Conservation (phyloP, 2,888 invertebrate genomes). For the Hesperia comma region DNA sequence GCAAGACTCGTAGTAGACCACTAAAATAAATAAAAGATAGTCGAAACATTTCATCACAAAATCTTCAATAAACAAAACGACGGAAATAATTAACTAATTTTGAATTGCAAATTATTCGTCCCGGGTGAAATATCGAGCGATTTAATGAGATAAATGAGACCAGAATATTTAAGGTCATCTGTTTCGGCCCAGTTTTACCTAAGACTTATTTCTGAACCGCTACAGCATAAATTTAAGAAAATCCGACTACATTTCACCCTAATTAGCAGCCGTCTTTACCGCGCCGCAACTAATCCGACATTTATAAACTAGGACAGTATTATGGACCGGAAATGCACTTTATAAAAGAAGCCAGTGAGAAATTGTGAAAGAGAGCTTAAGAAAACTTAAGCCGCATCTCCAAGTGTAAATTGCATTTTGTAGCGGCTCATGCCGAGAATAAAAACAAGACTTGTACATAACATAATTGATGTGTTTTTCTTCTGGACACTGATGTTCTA, state of each 20-base stretch:
- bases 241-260: slow-evolving; percentile 20
- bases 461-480: too few species aligned
- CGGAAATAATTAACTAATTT: too few species aligned
- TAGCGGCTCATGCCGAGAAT: background rate
- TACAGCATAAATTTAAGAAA: slow-evolving; percentile 10
- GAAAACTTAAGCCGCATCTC: slow-evolving; percentile 7
- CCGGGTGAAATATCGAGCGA: too few species aligned
- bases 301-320: slow-evolving; percentile 28
- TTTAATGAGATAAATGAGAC: too few species aligned
- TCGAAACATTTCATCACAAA: too few species aligned
- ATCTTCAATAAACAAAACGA: too few species aligned
- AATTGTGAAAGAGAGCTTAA: slow-evolving; percentile 3
- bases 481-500: too few species aligned
- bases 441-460: too few species aligned
- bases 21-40: too few species aligned
- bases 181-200: background rate
- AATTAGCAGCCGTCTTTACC: slow-evolving; percentile 25
- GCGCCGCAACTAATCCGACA: slow-evolving; percentile 28
- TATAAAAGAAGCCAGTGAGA: slow-evolving; percentile 3
- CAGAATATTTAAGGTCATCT: background rate
- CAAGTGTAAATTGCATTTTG: slow-evolving; percentile 3
- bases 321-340: slow-evolving; percentile 21
- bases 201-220: slow-evolving; percentile 1
- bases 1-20: too few species aligned
- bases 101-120: too few species aligned